phyloP scores from a whole-genome alignment of 2,113 vertebrate genomes.

The Lycaon pictus region DNA sequence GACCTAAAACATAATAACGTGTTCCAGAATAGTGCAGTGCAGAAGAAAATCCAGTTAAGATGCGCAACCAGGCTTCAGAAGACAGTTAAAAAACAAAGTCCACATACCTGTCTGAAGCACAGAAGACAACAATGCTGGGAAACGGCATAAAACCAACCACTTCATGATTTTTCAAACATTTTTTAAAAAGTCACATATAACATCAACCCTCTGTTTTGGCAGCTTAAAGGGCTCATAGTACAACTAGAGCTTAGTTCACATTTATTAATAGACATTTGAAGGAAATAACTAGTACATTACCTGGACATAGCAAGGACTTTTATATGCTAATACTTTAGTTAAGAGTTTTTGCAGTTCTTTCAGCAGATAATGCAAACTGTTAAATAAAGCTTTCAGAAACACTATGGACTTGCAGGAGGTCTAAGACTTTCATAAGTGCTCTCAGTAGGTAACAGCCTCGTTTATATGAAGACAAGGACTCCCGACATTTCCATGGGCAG shows the following conservation, averaged over 20 bases:
- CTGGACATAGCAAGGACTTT: not conserved
- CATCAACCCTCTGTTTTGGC: not conserved
- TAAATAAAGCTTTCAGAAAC: constrained; percentile 2
- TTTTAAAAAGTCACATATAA: not conserved
- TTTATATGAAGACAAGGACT: not conserved
- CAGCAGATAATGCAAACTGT: not conserved
- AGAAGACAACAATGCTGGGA: not conserved
- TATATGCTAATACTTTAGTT: not conserved
- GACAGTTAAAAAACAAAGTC: not conserved
- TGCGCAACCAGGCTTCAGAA: not conserved
- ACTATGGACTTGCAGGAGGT: not conserved
- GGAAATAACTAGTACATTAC: not conserved
- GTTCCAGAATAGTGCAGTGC: not conserved
- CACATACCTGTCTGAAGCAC: not conserved
- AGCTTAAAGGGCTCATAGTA: not conserved
- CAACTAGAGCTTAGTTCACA: not conserved
- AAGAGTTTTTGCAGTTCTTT: not conserved
- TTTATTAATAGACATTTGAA: constrained; percentile 29
- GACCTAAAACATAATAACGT: not conserved
- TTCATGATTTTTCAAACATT: not conserved
- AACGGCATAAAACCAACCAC: not conserved
- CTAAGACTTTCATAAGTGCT: not conserved
- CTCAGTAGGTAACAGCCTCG: not conserved
- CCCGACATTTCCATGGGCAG: not conserved
- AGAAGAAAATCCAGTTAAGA: not conserved